These are phyloP conservation scores for Nyctibius bracteatus DNA, from an alignment of 2,113 vertebrate genomes.

Conservation along the genomic window DNA sequence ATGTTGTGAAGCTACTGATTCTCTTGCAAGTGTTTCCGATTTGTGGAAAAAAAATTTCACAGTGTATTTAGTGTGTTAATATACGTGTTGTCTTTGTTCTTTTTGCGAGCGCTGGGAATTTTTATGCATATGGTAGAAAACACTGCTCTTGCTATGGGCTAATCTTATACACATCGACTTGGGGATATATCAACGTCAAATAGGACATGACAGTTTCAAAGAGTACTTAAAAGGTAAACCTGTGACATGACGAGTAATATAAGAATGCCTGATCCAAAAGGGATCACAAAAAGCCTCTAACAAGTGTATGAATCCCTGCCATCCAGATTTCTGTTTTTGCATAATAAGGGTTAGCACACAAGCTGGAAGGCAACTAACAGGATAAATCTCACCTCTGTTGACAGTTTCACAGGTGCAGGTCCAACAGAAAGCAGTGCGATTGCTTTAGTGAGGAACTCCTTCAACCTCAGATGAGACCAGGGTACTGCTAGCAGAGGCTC, in stretches of 20 bases:
- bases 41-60: not conserved
- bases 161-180: not conserved
- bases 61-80: not conserved
- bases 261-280: not conserved
- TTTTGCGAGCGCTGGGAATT: not conserved
- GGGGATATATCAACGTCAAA: not conserved
- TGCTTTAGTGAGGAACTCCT: not conserved
- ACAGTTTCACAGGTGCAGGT: not conserved
- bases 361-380: not conserved
- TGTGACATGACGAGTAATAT: not conserved
- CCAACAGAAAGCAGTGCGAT: not conserved
- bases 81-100: not conserved
- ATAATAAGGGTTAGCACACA: not conserved
- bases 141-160: not conserved
- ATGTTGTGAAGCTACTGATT: not conserved
- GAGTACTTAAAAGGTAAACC: not conserved
- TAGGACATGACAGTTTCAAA: not conserved
- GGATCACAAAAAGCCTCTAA: not conserved
- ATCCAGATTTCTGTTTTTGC: not conserved
- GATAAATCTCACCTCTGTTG: not conserved
- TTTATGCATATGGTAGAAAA: not conserved
- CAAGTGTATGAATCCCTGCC: not conserved
- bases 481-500: not conserved
- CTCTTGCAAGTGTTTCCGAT: not conserved
- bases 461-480: not conserved